Evolutionary conservation across 2,888 invertebrate species (phyloP).

Genomic region (Morpho deidamia): DNA sequence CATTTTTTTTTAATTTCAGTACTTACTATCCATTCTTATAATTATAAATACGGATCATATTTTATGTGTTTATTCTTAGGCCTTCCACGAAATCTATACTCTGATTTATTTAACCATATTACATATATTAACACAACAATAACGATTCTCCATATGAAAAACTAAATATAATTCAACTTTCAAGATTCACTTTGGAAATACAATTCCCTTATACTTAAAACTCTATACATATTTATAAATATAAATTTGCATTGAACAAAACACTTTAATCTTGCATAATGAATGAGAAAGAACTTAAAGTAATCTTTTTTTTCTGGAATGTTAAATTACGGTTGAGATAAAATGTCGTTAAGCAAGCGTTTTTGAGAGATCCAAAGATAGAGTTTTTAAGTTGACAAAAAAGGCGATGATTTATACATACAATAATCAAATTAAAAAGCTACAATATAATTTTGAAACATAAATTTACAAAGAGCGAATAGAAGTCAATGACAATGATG

Average conservation of each 20-base stretch:
- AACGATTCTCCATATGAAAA: neutral
- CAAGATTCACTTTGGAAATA: neutral
- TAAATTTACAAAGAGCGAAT: slow-evolving; percentile 27
- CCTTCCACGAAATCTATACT: no score
- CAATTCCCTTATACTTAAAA: neutral
- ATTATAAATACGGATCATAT: no score
- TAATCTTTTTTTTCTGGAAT: slow-evolving; percentile 64
- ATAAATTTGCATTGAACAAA: neutral
- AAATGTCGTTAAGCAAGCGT: slow-evolving; percentile 40
- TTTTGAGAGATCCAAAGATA: slow-evolving; percentile 53
- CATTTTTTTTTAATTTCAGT: no score
- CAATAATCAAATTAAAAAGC: neutral
- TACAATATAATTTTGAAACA: slow-evolving; percentile 32
- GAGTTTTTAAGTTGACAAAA: neutral
- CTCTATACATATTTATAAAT: neutral
- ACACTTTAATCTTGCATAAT: slow-evolving; percentile 2
- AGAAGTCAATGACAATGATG: no score
- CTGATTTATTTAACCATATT: no score
- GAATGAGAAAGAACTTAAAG: slow-evolving; percentile 41
- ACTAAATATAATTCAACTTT: neutral
- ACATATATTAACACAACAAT: no score
- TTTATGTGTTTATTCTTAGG: no score
- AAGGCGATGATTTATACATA: no score
- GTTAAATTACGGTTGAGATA: slow-evolving; percentile 68
- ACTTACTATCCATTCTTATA: no score